Base-by-base conservation (phyloP, 2,888 invertebrate species). In the Himalopsyche tibetana region DNA sequence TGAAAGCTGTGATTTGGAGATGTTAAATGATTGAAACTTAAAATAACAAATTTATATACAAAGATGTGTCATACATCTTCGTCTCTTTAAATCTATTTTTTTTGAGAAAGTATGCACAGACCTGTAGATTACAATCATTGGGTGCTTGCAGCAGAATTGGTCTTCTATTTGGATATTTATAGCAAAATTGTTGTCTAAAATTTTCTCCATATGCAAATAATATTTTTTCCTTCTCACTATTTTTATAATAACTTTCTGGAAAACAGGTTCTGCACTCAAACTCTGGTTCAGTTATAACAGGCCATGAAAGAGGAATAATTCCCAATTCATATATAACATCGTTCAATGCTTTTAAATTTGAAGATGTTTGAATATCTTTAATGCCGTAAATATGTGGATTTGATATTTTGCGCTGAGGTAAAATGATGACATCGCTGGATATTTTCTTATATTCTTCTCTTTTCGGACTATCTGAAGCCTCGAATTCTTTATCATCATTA, bases 81-180 rank as follows among this genome's bases (percentile, higher is more conserved):
- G 45, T 45, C 40, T 40, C 5, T 40, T 45, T 9, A 9, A 45
- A 45, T 9, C 5, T 45, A 36, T 40, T 19, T 81, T 28, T 19
- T 45, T 45, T 38, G 28, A 80, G n/a, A 15, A 6, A 51, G 55
- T 9, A 55, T 82, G 12, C 12, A 86, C 89, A 89, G 91, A 96
- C 97, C 94, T 96, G 95, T 87, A 96, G 92, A 82, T 95, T 95
- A 90, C 96, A 96, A 91, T 97, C 97, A 90, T 97, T 97, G 83
- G 95, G 95, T 79, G 95, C 94, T 83, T 95, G 96, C 84, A 97
- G 90, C 74, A 97, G 92, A 84, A 96, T 90, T 0, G 96, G 95
- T 88, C 95, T 94, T 82, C 96, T 93, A 45, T 94, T 91, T 0
- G 94, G 93, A 91, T 93, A 95, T 82, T 93, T 92, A 84, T 93